These are phyloP conservation scores for Sphyrna mokarran DNA, from an alignment of 2,113 vertebrate genomes.

Conservation along the genomic window DNA sequence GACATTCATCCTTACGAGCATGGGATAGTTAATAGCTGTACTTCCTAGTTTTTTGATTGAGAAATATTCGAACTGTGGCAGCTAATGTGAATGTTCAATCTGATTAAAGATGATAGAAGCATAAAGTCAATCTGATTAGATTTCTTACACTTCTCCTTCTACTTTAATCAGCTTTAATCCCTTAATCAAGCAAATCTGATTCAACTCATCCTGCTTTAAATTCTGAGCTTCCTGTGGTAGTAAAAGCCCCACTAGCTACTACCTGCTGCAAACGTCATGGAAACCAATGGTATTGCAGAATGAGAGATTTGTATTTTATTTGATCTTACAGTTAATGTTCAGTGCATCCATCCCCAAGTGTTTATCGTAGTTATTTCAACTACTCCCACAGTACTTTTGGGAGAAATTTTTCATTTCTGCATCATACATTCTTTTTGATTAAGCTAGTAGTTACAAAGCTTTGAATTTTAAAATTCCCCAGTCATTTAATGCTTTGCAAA, in stretches of 20 bases:
- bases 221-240: not conserved
- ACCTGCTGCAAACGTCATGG: not conserved
- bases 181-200: not conserved
- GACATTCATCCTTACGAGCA: no score
- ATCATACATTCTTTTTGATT: not conserved
- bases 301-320: not conserved
- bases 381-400: not conserved
- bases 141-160: not conserved
- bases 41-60: not conserved
- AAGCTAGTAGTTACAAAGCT: not conserved
- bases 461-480: not conserved
- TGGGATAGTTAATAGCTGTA: not conserved
- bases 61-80: not conserved
- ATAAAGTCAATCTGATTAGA: not conserved
- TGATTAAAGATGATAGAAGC: not conserved
- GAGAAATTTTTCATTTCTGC: not conserved
- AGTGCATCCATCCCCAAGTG: not conserved
- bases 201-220: not conserved
- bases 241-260: not conserved
- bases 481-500: not conserved
- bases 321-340: not conserved
- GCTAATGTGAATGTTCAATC: not conserved
- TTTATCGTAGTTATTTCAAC: not conserved
- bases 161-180: not conserved
- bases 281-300: not conserved